A percentile compares a stretch with the other conserved stretches of the same genome.
Evolutionary conservation across 2,797 vertebrate genomes (phyloP).

Genomic region (Acrocephalus scirpaceus): DNA sequence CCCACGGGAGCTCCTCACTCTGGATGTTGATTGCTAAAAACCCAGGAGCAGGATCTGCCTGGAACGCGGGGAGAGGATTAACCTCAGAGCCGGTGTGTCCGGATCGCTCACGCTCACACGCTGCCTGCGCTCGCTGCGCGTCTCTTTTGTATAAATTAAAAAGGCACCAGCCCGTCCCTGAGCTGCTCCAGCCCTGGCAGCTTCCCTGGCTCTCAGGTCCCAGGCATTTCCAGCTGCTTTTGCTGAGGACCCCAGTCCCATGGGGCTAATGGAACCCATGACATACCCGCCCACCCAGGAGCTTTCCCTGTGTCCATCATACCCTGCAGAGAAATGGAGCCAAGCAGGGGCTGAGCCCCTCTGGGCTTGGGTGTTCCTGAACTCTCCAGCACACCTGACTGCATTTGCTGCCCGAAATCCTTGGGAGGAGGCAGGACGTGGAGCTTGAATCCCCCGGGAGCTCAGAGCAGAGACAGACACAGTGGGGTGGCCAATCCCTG

Average conservation of each 20-base stretch:
- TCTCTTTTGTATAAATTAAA: neutral
- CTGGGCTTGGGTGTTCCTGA: neutral
- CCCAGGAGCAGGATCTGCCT: neutral
- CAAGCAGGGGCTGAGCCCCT: neutral
- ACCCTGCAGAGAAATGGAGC: neutral
- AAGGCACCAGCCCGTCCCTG: neutral
- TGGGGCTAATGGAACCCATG: neutral
- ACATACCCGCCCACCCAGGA: neutral
- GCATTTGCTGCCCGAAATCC: neutral
- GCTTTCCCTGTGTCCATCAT: accelerated
- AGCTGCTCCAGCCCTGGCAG: neutral
- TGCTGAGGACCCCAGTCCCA: neutral
- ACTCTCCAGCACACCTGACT: accelerated
- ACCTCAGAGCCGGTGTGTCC: neutral
- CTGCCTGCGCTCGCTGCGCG: accelerated
- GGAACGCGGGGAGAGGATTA: neutral
- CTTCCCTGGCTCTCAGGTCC: neutral
- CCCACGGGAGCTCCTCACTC: neutral
- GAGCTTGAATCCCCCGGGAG: accelerated
- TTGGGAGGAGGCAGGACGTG: neutral
- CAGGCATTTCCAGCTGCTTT: neutral
- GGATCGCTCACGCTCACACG: accelerated
- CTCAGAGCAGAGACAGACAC: neutral
- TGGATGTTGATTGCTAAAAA: neutral
- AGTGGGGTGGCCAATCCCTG: accelerated